These are phyloP conservation scores for Tupaia chinensis DNA, from an alignment of 2,113 vertebrate genomes.

Conservation along the genomic window DNA sequence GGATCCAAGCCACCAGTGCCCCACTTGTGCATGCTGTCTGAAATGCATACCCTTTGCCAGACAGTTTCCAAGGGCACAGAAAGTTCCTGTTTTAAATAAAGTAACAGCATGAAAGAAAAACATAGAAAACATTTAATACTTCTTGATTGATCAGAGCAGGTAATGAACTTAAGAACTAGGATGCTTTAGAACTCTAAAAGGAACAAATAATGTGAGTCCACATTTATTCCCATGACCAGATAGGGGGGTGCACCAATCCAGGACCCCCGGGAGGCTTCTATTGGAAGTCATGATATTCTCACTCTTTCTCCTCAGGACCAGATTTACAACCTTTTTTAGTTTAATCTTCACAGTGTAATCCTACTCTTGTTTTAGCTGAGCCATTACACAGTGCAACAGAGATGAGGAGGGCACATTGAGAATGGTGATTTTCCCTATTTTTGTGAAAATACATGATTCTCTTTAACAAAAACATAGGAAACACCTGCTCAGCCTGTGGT, in stretches of 20 bases:
- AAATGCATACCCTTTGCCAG: neutral
- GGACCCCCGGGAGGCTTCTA: neutral
- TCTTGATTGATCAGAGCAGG: neutral
- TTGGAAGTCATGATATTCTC: neutral
- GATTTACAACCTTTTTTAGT: neutral
- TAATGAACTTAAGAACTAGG: neutral
- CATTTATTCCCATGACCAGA: too few species aligned
- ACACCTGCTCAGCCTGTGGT: neutral
- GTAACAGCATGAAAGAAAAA: neutral
- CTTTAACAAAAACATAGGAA: neutral
- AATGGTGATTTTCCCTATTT: neutral
- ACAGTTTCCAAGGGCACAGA: neutral
- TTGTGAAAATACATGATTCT: neutral
- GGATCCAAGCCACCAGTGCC: neutral
- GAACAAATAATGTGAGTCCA: neutral
- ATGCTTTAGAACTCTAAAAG: neutral
- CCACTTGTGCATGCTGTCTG: neutral
- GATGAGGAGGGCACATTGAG: accelerated
- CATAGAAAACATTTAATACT: neutral
- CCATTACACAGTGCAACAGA: accelerated
- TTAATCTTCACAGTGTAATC: neutral
- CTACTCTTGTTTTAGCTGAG: neutral
- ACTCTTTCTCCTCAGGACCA: neutral
- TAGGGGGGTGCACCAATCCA: accelerated
- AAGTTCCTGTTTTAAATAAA: neutral